These are phyloP conservation scores for Tapirus indicus DNA, from an alignment of 2,797 vertebrate species.

Conservation along the genomic window DNA sequence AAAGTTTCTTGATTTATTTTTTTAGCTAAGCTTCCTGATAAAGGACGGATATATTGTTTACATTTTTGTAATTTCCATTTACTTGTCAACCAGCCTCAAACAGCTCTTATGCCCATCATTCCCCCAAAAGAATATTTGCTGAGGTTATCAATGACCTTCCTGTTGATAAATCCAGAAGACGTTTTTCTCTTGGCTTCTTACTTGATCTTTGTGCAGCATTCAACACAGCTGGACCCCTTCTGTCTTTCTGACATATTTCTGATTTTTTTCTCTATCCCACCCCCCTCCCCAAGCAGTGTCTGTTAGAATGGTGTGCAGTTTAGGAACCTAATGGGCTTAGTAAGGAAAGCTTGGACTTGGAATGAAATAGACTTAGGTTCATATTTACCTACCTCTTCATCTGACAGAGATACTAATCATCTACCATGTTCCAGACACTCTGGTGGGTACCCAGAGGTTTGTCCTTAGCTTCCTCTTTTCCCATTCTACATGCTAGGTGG, in stretches of 20 bases:
- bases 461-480: neutral
- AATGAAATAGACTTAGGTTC: neutral
- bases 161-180: neutral
- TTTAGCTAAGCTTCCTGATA: neutral
- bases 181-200: neutral
- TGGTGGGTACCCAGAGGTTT: neutral
- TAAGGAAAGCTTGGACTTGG: neutral
- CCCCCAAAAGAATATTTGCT: neutral
- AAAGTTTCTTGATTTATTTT: neutral
- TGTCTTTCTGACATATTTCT: neutral
- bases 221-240: neutral
- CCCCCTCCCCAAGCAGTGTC: neutral
- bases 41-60: neutral
- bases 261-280: neutral
- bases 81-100: neutral
- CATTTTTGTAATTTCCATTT: neutral
- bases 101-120: neutral
- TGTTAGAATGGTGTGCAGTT: neutral
- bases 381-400: neutral
- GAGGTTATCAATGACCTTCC: neutral
- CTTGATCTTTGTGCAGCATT: neutral
- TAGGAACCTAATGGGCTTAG: neutral
- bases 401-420: neutral
- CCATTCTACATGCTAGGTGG: neutral
- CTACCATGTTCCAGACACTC: neutral